Conservation (phyloP, 2,113 vertebrate species). For the Xerus inauris region DNA sequence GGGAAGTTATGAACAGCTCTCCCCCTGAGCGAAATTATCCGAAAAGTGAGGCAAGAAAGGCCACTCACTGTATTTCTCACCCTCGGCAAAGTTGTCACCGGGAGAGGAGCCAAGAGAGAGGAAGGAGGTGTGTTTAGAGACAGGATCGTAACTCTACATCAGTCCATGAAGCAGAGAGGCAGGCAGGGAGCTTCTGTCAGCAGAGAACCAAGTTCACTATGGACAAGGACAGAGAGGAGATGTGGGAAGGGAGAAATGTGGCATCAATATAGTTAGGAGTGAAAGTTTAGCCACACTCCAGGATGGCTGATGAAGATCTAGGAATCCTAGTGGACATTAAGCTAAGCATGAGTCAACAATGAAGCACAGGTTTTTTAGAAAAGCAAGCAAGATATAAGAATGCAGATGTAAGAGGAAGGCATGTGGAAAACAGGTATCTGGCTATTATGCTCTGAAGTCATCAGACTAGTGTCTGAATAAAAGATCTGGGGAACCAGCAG, state of each 20-base stretch:
- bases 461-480: background rate
- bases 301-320: background rate
- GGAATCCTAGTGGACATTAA: background rate
- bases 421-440: background rate
- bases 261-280: background rate
- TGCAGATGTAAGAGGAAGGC: background rate
- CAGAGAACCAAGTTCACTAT: background rate
- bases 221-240: background rate
- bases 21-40: background rate
- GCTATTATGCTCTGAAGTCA: background rate
- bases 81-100: slow-evolving; percentile 44
- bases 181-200: background rate
- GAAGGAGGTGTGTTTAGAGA: slow-evolving; percentile 17
- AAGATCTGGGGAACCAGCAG: background rate
- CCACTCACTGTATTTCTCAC: slow-evolving; percentile 54
- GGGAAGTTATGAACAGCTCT: slow-evolving; percentile 52
- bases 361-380: background rate
- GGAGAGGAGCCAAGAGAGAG: slow-evolving; percentile 8
- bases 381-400: background rate
- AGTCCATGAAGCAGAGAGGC: background rate
- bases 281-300: background rate
- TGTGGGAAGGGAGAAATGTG: background rate
- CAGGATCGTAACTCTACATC: background rate
- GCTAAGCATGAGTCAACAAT: background rate
- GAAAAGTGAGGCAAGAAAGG: slow-evolving; percentile 38